Evolutionary conservation across 2,888 invertebrate genomes (phyloP).

Genomic region (Elegia similella): DNA sequence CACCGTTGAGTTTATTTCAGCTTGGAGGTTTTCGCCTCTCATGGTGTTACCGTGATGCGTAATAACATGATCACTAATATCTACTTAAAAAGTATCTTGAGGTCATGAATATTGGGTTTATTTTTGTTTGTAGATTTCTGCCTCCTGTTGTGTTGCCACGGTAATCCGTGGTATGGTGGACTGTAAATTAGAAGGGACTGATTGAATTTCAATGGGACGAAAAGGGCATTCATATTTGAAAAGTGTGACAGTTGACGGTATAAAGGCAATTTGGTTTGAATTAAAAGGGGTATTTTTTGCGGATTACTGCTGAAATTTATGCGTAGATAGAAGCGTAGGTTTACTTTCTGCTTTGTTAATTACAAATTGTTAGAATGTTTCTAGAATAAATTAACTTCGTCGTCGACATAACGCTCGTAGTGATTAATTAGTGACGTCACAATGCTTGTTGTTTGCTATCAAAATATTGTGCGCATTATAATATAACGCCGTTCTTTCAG

Average conservation of each 20-base stretch:
- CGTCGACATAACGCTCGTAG: background rate
- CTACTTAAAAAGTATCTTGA: background rate
- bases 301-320: too few relatives aligned
- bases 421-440: background rate
- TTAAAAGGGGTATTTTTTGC: too few relatives aligned
- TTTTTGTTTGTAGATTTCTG: background rate
- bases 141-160: background rate
- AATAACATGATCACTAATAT: background rate
- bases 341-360: background rate
- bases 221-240: background rate
- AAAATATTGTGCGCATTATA: conserved; percentile 25
- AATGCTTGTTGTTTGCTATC: background rate
- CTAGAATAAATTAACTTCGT: background rate
- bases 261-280: background rate
- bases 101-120: background rate
- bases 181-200: background rate
- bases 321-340: too few relatives aligned
- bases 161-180: background rate
- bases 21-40: background rate
- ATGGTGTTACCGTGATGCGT: background rate
- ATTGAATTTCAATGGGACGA: background rate
- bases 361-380: background rate
- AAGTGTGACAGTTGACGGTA: background rate
- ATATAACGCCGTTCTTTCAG: conserved; percentile 38
- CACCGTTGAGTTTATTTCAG: background rate